Base-by-base conservation (phyloP, 1,140 invertebrate genomes). In the Neuroterus valhalla region DNA sequence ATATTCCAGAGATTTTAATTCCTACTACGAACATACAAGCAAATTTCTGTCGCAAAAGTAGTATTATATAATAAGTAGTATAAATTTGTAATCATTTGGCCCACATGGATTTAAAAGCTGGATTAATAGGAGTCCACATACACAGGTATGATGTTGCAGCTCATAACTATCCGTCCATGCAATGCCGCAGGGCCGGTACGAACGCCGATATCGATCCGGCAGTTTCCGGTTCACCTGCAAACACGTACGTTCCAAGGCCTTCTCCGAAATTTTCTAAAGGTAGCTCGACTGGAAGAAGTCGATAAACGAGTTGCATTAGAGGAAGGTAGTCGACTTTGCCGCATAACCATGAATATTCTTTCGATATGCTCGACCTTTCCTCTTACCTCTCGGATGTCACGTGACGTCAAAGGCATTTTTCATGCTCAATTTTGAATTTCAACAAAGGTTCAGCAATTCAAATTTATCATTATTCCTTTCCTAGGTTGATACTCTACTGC, bases 221-320 rank as follows among this genome's bases (percentile, higher is more conserved):
- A 78, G 74, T 82, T 82, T 83, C 82, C 80, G 82, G 79, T 82
- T 83, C 81, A 78, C 76, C 67, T 76, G 72, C 68, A 78, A 31
- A 68, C 74, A 74, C 78, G 72, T 76, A 74, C 76, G 74, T 74
- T 75, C 68, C 77, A 81, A 81, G 76, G 78, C 78, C 68, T 78
- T 72, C 62, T 70, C 81, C 79, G 77, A 83, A 83, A 81, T 83
- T 85, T 81, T 76, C 72, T 76, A 50, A 74, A 80, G 79, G 80
- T 80, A 82, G 81, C 81, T 85, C 84, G 83, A 81, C 81, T 76
- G 79, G 81, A 83, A 83, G 80, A 77, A 79, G 66, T 77, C 31
- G 74, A 62, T 62, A 26, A 14, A 62, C 31, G 23, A 62, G 55
- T 62, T 14, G 55, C 55, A 62, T 62, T 62, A 31, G 55, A 62